phyloP scores from a whole-genome alignment of 2,888 invertebrate genomes.

The Branchipolynoe longqiensis region DNA sequence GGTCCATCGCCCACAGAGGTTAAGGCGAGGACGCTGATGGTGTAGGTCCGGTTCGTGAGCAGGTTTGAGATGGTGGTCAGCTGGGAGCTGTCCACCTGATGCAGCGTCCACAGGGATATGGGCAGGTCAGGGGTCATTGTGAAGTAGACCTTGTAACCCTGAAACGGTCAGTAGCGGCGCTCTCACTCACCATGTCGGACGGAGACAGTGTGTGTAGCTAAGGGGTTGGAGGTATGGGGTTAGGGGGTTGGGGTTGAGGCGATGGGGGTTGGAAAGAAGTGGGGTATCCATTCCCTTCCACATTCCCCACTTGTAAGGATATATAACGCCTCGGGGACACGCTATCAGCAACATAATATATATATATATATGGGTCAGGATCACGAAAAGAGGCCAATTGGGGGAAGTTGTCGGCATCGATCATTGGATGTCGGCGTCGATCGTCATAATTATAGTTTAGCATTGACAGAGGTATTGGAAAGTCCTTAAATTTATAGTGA shows the following conservation, averaged over 20 bases:
- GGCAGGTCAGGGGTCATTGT: slow-evolving; percentile 93
- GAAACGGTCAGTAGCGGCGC: slow-evolving; percentile 67
- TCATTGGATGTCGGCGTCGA: too few relatives aligned
- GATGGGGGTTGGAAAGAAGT: not conserved
- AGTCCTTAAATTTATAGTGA: too few relatives aligned
- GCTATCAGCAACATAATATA: too few relatives aligned
- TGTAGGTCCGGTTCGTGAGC: slow-evolving; percentile 95
- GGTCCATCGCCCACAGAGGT: slow-evolving; percentile 98
- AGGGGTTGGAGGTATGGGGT: not conserved
- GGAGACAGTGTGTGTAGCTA: not conserved
- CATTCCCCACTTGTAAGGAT: too few relatives aligned
- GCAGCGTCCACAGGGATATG: slow-evolving; percentile 94
- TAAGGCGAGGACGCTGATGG: slow-evolving; percentile 88
- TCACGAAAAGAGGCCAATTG: too few relatives aligned
- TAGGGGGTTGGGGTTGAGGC: not conserved
- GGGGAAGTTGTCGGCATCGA: too few relatives aligned
- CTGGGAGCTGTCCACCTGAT: slow-evolving; percentile 93
- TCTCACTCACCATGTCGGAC: slow-evolving; percentile 12
- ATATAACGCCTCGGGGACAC: too few relatives aligned
- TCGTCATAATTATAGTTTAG: too few relatives aligned
- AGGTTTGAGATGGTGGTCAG: slow-evolving; percentile 91
- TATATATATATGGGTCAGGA: too few relatives aligned
- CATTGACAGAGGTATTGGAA: too few relatives aligned
- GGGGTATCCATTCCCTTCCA: too few relatives aligned
- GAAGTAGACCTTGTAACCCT: slow-evolving; percentile 99